These are phyloP conservation scores for Heliconius charithonia DNA, from an alignment of 2,888 invertebrate species.

Conservation along the genomic window DNA sequence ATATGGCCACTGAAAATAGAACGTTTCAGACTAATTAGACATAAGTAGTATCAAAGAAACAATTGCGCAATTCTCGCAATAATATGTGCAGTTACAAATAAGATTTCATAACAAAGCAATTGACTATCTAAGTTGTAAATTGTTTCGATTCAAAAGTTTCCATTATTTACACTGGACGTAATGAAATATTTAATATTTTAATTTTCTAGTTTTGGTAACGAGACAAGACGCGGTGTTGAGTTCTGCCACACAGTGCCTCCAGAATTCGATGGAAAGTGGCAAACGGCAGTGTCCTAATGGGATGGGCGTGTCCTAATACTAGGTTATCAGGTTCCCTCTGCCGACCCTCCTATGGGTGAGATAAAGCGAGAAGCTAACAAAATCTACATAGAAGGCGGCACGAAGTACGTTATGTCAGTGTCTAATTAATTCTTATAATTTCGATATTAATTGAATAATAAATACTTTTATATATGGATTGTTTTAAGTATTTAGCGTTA, in stretches of 20 bases:
- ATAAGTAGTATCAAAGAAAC: constrained; percentile 16
- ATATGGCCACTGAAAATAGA: constrained; percentile 24
- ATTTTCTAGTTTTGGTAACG: no score
- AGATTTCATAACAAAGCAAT: constrained; percentile 20
- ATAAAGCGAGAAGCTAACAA: no score
- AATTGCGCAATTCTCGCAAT: constrained; percentile 26
- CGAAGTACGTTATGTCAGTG: no score
- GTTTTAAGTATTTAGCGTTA: neutral
- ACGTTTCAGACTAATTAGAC: constrained; percentile 12
- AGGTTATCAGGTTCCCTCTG: no score
- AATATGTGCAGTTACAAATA: constrained; percentile 7
- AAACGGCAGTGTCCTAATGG: no score
- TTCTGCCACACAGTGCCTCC: no score
- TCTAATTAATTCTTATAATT: neutral
- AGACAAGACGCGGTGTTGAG: no score
- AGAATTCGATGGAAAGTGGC: no score
- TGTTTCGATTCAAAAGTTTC: constrained; percentile 24
- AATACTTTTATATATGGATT: neutral
- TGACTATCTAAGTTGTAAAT: constrained; percentile 19
- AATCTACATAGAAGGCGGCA: no score
- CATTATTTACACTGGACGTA: neutral
- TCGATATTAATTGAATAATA: neutral
- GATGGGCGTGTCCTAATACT: no score
- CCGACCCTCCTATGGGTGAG: no score
- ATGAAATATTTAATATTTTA: no score